These are phyloP conservation scores for Silurus lanzhouensis DNA, from an alignment of 2,797 vertebrate species.

Conservation along the genomic window DNA sequence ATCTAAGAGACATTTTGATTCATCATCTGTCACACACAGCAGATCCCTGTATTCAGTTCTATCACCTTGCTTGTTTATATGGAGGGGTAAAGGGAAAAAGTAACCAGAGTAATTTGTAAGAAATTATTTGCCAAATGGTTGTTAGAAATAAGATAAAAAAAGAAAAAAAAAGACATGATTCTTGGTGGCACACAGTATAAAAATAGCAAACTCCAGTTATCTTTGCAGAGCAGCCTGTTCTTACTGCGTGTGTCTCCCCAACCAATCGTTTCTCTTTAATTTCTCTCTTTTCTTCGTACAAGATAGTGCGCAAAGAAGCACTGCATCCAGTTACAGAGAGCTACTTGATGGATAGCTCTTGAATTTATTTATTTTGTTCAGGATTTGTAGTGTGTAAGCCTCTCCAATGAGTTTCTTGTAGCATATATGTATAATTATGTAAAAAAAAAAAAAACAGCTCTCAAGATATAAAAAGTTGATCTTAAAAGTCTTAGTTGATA, in stretches of 20 bases:
- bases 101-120: background rate
- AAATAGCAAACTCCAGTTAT: background rate
- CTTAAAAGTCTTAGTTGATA: background rate
- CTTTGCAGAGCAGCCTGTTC: background rate
- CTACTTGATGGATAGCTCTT: background rate
- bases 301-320: background rate
- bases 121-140: background rate
- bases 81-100: background rate
- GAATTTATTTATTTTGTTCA: background rate
- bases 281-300: background rate
- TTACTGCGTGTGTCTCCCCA: background rate
- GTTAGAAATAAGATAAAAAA: background rate
- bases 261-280: background rate
- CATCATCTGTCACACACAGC: background rate
- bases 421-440: background rate
- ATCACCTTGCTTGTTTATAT: background rate
- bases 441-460: background rate
- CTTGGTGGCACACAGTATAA: background rate
- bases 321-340: background rate
- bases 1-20: background rate
- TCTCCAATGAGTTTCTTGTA: background rate
- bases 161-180: background rate
- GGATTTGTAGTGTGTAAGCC: background rate
- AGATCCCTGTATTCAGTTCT: background rate
- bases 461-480: background rate